Conservation (phyloP, 2,888 invertebrate genomes). For the Mythimna albipuncta region DNA sequence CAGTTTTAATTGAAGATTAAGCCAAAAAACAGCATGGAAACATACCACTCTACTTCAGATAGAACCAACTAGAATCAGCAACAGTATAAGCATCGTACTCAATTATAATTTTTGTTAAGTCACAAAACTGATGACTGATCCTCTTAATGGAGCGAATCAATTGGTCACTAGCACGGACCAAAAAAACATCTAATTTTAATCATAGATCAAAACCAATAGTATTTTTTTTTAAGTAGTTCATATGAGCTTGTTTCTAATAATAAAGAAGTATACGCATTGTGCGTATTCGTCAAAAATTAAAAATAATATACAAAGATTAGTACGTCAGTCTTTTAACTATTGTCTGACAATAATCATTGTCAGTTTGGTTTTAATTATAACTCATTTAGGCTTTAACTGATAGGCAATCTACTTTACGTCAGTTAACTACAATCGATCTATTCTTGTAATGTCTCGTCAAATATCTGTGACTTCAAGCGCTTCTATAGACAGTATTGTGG, state of each 20-base stretch:
- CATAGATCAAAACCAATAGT: background rate
- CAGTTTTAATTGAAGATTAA: background rate
- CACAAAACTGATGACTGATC: conserved; percentile 17
- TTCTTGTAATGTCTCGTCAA: background rate
- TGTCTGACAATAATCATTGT: background rate
- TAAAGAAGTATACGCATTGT: background rate
- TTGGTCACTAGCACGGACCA: conserved; percentile 1
- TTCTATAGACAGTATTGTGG: too few relatives aligned
- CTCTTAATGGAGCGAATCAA: conserved; percentile 23
- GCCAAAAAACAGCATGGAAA: background rate
- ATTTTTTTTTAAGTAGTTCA: background rate
- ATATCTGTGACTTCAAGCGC: background rate
- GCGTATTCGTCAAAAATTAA: background rate
- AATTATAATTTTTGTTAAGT: conserved; percentile 38
- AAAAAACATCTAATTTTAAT: conserved; percentile 5
- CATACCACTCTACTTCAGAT: background rate
- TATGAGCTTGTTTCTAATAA: background rate
- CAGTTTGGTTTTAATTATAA: background rate
- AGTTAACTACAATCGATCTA: background rate
- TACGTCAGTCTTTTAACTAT: background rate
- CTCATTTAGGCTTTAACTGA: background rate
- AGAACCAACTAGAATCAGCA: conserved; percentile 23
- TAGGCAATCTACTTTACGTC: background rate
- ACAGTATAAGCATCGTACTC: background rate
- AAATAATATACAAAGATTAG: conserved; percentile 10